Conservation (phyloP, 2,888 invertebrate genomes). For the Macaria liturata region DNA sequence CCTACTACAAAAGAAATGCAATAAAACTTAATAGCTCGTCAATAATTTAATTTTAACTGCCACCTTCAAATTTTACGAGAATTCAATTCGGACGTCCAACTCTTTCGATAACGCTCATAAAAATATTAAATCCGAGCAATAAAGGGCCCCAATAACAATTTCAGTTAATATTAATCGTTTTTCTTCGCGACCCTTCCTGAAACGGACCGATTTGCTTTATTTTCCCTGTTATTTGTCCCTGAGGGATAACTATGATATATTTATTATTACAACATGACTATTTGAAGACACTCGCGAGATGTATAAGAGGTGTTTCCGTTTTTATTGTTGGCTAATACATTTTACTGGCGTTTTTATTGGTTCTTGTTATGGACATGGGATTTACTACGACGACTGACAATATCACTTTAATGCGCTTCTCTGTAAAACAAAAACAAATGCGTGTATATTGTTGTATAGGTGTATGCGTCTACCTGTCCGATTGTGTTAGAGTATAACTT, state of each 20-base stretch:
- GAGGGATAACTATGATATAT: constrained; percentile 79
- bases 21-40: constrained; percentile 33
- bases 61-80: constrained; percentile 51
- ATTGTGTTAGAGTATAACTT: constrained; percentile 6
- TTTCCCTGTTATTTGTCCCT: constrained; percentile 77
- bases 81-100: constrained; percentile 61
- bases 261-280: constrained; percentile 75
- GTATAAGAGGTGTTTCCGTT: constrained; percentile 59
- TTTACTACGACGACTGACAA: not conserved
- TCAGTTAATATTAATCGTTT: constrained; percentile 83
- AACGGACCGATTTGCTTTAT: constrained; percentile 74
- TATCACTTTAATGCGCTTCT: too few species aligned
- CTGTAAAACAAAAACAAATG: not conserved
- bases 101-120: constrained; percentile 71
- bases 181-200: constrained; percentile 78
- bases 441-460: too few species aligned
- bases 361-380: constrained; percentile 14
- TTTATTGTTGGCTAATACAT: constrained; percentile 50
- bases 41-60: constrained; percentile 38
- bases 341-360: constrained; percentile 50
- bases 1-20: not conserved
- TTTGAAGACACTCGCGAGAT: constrained; percentile 76
- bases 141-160: constrained; percentile 74
- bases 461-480: too few species aligned
- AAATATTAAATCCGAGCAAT: constrained; percentile 75